Evolutionary conservation across 2,888 invertebrate genomes (phyloP), one percentile per base, ranked within the genome.

Genomic region (Mesopsocus fuscifrons): DNA sequence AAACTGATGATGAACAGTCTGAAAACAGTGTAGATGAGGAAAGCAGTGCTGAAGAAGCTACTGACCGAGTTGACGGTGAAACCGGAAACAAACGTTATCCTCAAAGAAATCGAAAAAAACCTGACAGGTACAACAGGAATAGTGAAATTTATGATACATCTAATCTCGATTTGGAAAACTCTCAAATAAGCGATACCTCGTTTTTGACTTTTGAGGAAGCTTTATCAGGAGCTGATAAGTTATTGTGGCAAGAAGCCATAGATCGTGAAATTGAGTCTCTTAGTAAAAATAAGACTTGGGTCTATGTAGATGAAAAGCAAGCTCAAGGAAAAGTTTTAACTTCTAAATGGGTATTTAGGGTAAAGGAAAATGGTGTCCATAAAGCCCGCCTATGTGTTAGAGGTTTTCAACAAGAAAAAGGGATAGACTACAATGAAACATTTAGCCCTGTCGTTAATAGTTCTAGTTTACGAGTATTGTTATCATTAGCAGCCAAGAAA

Each of bases 361-460:
- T 18, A 38, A 38, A 38, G 21, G 20, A 21, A 3, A 11, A 38
- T 5, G 20, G 21, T 18, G 11, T 6, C 5, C 20, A 16, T 11
- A 38, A 38, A 17, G 38, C 38, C 5, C 3, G 38, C 3, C 20
- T 38, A 6, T 31, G 16, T 2, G 34, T 15, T 11, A 32, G 11
- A 34, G 42, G 42, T 4, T 42, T 32, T 20, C 33, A 33, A 16
- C n/a, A 42, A 17, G 17, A 33, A 16, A 1, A 34, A 16, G 34
- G 13, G 1, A 42, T 42, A 11, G 42, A 42, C 20, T 42, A 35
- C 23, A n/a, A 42, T 32, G 20, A 42, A 13, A 42, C 22, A 8
- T 42, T 20, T 42, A 33, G 33, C 18, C 42, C 42, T 4, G 45
- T 45, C 5, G 34, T 42, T n/a, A 30, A 34, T n/a, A 30, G 20